Evolutionary conservation across 2,888 invertebrate genomes (phyloP).

Genomic region (Phengaris alcon): DNA sequence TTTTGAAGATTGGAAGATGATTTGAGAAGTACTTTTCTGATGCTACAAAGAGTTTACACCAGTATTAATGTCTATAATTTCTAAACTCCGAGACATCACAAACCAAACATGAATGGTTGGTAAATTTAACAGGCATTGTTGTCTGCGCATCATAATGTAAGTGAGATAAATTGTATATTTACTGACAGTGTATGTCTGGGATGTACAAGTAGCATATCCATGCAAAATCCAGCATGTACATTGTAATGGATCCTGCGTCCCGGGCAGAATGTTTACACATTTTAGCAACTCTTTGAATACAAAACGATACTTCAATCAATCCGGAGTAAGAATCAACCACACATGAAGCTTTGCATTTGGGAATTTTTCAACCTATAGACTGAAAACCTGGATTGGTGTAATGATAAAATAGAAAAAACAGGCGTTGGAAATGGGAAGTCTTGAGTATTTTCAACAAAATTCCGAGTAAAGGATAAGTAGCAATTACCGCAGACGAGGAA

Average conservation of each 20-base stretch:
- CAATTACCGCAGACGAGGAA: background rate
- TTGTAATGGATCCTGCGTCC: background rate
- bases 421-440: background rate
- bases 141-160: conserved; percentile 27
- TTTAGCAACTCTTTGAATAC: background rate
- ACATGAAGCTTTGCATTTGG: background rate
- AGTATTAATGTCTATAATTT: background rate
- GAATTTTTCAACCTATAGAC: background rate
- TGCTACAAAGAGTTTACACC: background rate
- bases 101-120: background rate
- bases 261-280: background rate
- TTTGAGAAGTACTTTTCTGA: background rate
- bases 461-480: background rate
- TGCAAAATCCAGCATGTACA: background rate
- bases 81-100: background rate
- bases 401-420: background rate
- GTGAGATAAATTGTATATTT: background rate
- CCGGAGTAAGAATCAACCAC: no score
- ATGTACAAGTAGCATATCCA: background rate
- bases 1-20: background rate
- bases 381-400: background rate
- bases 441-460: background rate
- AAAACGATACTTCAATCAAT: background rate
- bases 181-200: background rate
- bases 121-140: conserved; percentile 9